Evolutionary conservation across 2,797 vertebrate species (phyloP).

Genomic region (Sorex maritimensis): DNA sequence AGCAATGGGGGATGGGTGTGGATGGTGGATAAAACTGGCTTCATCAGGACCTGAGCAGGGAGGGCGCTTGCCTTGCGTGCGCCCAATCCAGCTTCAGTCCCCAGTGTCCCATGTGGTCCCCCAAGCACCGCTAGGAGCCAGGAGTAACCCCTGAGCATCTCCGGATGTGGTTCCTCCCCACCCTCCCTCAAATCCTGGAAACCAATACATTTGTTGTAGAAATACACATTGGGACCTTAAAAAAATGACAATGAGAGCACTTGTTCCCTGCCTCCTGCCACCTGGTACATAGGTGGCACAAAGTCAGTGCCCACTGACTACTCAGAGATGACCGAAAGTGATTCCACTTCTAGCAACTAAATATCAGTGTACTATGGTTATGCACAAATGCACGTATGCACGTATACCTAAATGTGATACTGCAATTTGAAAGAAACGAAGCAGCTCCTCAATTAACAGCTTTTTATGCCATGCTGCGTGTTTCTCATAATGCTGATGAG

Average conservation of each 20-base stretch:
- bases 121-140: no score
- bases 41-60: neutral
- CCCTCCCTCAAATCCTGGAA: neutral
- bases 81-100: no score
- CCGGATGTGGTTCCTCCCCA: no score
- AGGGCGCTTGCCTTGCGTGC: no score
- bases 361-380: neutral
- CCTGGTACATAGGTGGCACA: neutral
- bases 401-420: neutral
- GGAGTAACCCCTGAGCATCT: no score
- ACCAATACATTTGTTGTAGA: neutral
- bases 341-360: conserved; percentile 35
- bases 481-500: neutral
- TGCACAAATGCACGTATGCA: neutral
- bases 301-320: neutral
- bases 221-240: conserved; percentile 3
- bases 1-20: neutral
- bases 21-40: neutral
- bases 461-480: neutral
- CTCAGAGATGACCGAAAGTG: neutral
- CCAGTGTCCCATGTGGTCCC: no score
- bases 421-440: conserved; percentile 11
- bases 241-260: neutral
- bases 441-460: neutral
- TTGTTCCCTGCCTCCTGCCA: no score